A percentile compares a stretch with the other conserved stretches of the same genome.
phyloP scores from a whole-genome alignment of 1,140 invertebrate species.

The Plectrocnemia conspersa region DNA sequence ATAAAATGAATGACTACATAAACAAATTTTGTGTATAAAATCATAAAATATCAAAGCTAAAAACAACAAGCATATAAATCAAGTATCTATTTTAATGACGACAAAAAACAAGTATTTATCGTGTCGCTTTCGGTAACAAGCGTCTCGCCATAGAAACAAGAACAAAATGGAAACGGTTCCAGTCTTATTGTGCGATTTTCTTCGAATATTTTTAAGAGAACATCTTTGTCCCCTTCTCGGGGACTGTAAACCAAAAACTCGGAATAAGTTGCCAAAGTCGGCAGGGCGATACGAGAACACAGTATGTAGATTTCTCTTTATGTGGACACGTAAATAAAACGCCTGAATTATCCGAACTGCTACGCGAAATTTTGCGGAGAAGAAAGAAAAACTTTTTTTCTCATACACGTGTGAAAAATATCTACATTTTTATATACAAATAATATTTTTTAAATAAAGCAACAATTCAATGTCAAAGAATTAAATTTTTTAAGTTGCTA shows the following conservation, averaged over 20 bases:
- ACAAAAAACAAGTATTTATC: too few species aligned
- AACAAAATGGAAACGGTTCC: neutral
- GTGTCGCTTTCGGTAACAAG: neutral
- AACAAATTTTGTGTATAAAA: too few species aligned
- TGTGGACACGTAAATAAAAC: slow-evolving; percentile 20
- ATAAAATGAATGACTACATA: too few species aligned
- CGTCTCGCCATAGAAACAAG: neutral
- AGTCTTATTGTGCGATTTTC: too few species aligned
- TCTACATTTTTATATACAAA: neutral
- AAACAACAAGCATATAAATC: too few species aligned
- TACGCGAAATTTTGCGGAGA: neutral
- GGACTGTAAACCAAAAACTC: neutral
- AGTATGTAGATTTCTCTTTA: slow-evolving; percentile 17
- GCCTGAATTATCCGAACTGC: slow-evolving; percentile 8
- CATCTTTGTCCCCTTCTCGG: neutral
- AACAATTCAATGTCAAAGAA: too few species aligned
- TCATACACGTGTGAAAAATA: neutral
- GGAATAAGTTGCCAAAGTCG: slow-evolving; percentile 14
- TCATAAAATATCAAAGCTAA: too few species aligned
- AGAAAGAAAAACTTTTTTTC: neutral
- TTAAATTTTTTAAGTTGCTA: too few species aligned
- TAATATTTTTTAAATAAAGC: slow-evolving; percentile 1
- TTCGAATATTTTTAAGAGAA: slow-evolving; percentile 4
- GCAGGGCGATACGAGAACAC: slow-evolving; percentile 4
- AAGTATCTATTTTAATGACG: too few species aligned